Percentiles rank a stretch among this genome's conserved stretches.
These are phyloP conservation scores for Leptinotarsa defecta DNA, from an alignment of 1,140 invertebrate species.

Conservation along the genomic window DNA sequence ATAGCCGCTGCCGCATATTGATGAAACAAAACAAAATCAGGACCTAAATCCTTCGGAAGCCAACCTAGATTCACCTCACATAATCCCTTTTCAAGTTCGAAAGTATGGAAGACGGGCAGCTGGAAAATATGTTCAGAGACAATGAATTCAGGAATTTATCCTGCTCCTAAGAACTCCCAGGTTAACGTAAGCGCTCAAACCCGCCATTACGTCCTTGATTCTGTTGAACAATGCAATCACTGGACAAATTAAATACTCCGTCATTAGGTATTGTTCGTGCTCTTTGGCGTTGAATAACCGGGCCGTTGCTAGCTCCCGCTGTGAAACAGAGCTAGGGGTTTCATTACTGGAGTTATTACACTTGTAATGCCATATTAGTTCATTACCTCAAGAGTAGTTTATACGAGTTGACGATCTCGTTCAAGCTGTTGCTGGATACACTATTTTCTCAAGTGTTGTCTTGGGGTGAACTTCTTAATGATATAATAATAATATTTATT, in stretches of 20 bases:
- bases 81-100: no score
- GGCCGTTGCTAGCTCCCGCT: not conserved
- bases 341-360: not conserved
- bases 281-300: slow-evolving; percentile 8
- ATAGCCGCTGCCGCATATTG: no score
- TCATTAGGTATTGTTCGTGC: slow-evolving; percentile 11
- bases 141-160: not conserved
- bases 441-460: no score
- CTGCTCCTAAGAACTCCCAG: not conserved
- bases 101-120: no score
- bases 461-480: no score
- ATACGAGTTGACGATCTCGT: no score
- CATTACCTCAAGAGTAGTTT: not conserved
- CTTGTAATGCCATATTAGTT: not conserved
- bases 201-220: not conserved
- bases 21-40: no score
- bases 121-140: not conserved
- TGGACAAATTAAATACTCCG: slow-evolving; percentile 10
- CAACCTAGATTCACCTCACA: no score
- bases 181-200: not conserved
- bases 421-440: no score
- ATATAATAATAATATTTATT: no score
- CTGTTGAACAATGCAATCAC: not conserved
- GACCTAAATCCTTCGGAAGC: no score
- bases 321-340: not conserved